Evolutionary conservation across 1,140 invertebrate genomes (phyloP), one percentile per base, ranked within the genome.

Genomic region (Formica selysi): DNA sequence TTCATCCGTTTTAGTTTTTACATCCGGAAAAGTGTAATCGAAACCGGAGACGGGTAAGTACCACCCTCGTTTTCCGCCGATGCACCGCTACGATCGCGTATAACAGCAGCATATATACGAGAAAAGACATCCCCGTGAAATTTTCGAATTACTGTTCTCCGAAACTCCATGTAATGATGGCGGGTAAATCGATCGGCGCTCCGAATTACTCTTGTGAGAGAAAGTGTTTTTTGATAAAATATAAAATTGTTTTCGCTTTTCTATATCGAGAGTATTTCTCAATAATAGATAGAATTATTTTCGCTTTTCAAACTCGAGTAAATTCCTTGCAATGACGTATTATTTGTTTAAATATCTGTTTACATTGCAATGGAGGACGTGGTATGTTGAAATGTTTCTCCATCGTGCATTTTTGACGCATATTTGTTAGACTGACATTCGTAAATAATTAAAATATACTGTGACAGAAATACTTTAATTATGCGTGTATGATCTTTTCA

Each of bases 1-100:
- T 51, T 51, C 48, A 3, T 26, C 4, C 16, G 22, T 73, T 71
- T 71, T 29, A 29, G 51, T 71, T 81, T 81, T 71, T n/a, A 51
- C 36, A 57, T 80, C 22, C 26, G 38, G 44, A n/a, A 26, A 2
- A 29, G 41, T 51, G 32, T 41, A 59, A 73, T 81, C 26, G 36
- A 73, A 73, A n/a, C 26, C 11, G 26, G 19, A 41, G 19, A 10
- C 36, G 36, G 26, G n/a, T 36, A 71, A 81, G 61, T 68, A 38
- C 32, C 29, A 73, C 1, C 48, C 38, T 57, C 67, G 36, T 81
- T 51, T 19, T 51, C n/a, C 19, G 22, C 22, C 22, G 36, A 70
- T 44, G 41, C 67, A 41, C 6, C 10, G 7, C 36, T 13, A 61
- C 36, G 16, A 51, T 54, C 29, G 51, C 16, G 48, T 16, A 13